Conservation (phyloP, 2,888 invertebrate species). For the Sipunculus nudus region DNA sequence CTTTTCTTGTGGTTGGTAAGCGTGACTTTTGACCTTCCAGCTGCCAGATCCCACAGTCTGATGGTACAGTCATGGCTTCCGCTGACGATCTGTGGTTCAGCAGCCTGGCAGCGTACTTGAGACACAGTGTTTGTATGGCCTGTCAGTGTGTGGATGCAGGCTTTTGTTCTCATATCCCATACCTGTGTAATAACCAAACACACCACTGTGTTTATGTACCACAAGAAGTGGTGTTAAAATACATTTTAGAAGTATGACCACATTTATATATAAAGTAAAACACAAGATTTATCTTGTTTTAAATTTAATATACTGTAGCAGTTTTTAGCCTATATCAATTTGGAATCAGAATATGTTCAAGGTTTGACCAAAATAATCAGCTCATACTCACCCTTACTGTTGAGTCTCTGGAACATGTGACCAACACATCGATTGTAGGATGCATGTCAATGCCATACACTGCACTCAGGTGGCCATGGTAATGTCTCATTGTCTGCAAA, state of each 20-base stretch:
- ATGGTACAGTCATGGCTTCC: conserved; percentile 93
- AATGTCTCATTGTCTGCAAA: conserved; percentile 88
- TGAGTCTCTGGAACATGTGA: conserved; percentile 93
- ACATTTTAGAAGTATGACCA: no score
- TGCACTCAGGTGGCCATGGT: conserved; percentile 98
- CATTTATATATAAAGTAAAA: no score
- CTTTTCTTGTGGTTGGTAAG: conserved; percentile 98
- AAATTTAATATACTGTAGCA: no score
- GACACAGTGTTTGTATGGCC: conserved; percentile 99
- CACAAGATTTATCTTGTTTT: no score
- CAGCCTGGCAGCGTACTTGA: conserved; percentile 89
- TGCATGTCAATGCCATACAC: conserved; percentile 93
- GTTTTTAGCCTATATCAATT: no score
- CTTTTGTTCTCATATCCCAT: conserved; percentile 99
- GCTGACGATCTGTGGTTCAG: conserved; percentile 90
- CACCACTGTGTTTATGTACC: no score
- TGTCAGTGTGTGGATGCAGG: conserved; percentile 93
- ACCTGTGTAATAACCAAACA: conserved; percentile 70
- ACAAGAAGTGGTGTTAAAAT: no score
- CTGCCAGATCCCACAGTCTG: conserved; percentile 96
- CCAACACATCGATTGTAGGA: conserved; percentile 92
- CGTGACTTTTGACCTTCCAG: conserved; percentile 92
- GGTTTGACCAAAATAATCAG: no score
- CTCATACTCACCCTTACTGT: conserved; percentile 83
- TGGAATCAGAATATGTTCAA: background rate